Evolutionary conservation across 2,888 invertebrate species (phyloP), one percentile per base, ranked within the genome.

Genomic region (Phlogophora meticulosa): DNA sequence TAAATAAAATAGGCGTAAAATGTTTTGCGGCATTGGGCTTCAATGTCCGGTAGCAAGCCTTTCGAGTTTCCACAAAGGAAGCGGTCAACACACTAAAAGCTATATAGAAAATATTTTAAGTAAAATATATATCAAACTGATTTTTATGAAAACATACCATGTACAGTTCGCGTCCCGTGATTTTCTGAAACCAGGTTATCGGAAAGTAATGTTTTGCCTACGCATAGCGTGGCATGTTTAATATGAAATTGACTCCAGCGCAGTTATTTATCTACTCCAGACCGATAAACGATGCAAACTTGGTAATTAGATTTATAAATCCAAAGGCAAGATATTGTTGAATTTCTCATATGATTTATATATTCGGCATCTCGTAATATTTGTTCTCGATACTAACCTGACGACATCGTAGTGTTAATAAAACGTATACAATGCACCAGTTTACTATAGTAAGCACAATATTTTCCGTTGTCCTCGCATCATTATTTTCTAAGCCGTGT

Each of bases 381-480:
- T 59, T 40, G 13, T 22, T 51, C n/a, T 32, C 2, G 17, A 38
- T 24, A 73, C 22, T 43, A 42, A 51, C 2, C 42, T 42, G 38
- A 32, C 34, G 10, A 36, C 11, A 24, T 24, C 17, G 22, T 43
- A 11, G 13, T 51, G 38, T 34, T 57, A 46, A 66, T 24, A 5
- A 48, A 48, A 57, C 7, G 1, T 61, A 61, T n/a, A n/a, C n/a
- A n/a, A n/a, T 49, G 53, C 49, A 57, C 43, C 73, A 64, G 59
- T 57, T 66, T 34, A 36, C 7, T 24, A 53, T 57, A 20, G 20
- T 22, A 52, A 56, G 77, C 81, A 81, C 78, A 80, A 76, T 71
- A 53, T 51, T 48, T 24, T 46, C 15, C 17, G 43, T 63, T 4
- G 70, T 76, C 62, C 63, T 42, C 40, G 78, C 49, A 38, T 28